Evolutionary conservation across 2,113 vertebrate genomes (phyloP).

Genomic region (Hippoglossus stenolepis): DNA sequence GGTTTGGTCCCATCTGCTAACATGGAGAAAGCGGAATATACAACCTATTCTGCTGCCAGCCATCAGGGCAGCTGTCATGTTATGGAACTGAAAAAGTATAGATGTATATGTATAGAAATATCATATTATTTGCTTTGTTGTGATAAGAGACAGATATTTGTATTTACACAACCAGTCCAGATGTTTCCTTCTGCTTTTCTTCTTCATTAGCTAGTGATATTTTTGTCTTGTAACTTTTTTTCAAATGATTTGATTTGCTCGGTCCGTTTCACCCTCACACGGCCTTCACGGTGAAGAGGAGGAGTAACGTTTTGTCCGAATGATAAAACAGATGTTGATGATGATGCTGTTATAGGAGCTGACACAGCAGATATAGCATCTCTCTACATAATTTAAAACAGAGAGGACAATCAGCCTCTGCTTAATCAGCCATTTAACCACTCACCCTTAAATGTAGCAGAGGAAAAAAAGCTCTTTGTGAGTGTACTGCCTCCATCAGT

Average conservation of each 20-base stretch:
- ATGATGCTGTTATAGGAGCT: constrained; percentile 57
- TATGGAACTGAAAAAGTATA: too few species aligned
- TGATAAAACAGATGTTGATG: constrained; percentile 65
- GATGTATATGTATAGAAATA: too few species aligned
- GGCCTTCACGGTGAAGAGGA: background rate
- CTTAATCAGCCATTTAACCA: constrained; percentile 69
- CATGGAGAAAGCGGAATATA: too few species aligned
- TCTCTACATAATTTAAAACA: constrained; percentile 57
- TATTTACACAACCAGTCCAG: too few species aligned
- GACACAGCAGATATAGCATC: constrained; percentile 54
- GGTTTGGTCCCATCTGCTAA: too few species aligned
- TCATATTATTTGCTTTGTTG: too few species aligned
- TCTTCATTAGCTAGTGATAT: too few species aligned
- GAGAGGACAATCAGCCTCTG: constrained; percentile 56
- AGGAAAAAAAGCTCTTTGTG: constrained; percentile 35
- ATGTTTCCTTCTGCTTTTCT: too few species aligned
- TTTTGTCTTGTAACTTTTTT: background rate
- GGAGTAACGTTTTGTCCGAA: constrained; percentile 44
- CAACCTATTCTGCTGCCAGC: too few species aligned
- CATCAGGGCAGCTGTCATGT: too few species aligned
- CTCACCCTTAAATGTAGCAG: constrained; percentile 45
- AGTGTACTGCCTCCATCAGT: constrained; percentile 23
- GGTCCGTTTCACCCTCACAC: background rate
- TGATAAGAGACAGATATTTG: too few species aligned
- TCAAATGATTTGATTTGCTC: background rate